Evolutionary conservation across 2,888 invertebrate genomes (phyloP).

Genomic region (Limenitis camilla): DNA sequence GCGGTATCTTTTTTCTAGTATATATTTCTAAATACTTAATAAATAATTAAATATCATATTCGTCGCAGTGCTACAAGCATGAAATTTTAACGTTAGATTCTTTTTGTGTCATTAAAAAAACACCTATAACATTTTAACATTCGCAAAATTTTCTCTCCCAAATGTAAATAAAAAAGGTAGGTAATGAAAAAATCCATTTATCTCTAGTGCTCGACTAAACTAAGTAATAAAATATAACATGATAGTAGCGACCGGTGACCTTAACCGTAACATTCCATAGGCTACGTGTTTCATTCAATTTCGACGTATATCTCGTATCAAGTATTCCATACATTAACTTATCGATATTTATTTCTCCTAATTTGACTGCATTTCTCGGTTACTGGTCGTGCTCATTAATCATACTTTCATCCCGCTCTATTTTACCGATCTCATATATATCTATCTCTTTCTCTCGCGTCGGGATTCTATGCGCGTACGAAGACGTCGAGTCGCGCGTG

Average conservation of each 20-base stretch:
- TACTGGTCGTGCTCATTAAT: slow-evolving; percentile 56
- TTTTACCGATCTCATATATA: slow-evolving; percentile 17
- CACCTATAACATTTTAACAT: no score
- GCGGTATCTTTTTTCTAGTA: no score
- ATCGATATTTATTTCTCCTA: slow-evolving; percentile 63
- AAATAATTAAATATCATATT: no score
- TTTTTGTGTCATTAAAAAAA: no score
- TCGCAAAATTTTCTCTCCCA: no score
- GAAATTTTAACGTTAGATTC: no score
- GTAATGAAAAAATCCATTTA: no score
- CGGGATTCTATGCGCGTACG: slow-evolving; percentile 57
- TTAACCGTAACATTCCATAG: slow-evolving; percentile 5
- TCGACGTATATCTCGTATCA: slow-evolving; percentile 31
- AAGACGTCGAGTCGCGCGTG: slow-evolving; percentile 56
- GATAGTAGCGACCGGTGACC: slow-evolving; percentile 4
- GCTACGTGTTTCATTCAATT: slow-evolving; percentile 27
- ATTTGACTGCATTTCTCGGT: slow-evolving; percentile 68
- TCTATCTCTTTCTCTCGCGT: slow-evolving; percentile 40
- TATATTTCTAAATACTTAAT: no score
- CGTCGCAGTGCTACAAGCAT: no score
- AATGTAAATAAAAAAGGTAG: no score
- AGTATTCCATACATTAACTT: slow-evolving; percentile 40
- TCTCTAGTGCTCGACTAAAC: background rate
- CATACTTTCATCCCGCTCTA: slow-evolving; percentile 40
- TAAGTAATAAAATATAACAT: background rate